Evolutionary conservation across 2,888 invertebrate species (phyloP).

Genomic region (Dolomedes plantarius): DNA sequence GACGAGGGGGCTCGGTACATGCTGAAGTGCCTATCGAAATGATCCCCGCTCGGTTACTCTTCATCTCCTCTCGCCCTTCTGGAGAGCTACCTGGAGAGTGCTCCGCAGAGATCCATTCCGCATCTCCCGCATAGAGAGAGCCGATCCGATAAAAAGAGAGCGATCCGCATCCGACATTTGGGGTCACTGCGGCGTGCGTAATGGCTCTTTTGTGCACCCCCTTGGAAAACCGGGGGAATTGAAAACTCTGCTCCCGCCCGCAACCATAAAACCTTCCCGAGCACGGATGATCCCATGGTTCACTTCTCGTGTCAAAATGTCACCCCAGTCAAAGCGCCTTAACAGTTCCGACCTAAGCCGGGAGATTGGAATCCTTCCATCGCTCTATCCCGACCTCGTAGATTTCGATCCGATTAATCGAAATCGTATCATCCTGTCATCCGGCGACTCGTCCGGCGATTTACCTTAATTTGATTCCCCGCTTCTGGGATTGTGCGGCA

Average conservation of each 20-base stretch:
- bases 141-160: slow-evolving; percentile 52
- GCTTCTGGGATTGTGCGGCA: background rate
- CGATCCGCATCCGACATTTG: slow-evolving; percentile 51
- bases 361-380: slow-evolving; percentile 50
- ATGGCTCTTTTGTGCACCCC: slow-evolving; percentile 55
- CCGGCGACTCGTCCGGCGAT: slow-evolving; percentile 53
- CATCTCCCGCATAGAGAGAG: background rate
- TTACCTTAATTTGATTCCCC: slow-evolving; percentile 69
- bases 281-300: slow-evolving; percentile 62
- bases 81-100: background rate
- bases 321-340: slow-evolving; percentile 69
- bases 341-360: slow-evolving; percentile 55
- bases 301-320: slow-evolving; percentile 71
- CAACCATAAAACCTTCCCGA: slow-evolving; percentile 36
- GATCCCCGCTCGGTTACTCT: too few relatives aligned
- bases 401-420: slow-evolving; percentile 71
- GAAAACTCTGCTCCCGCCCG: slow-evolving; percentile 19
- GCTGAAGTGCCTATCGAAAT: too few relatives aligned
- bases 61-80: background rate
- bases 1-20: too few relatives aligned
- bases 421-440: slow-evolving; percentile 70
- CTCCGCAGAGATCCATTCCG: background rate
- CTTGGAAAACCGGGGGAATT: slow-evolving; percentile 1
- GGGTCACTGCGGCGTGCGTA: slow-evolving; percentile 64
- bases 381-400: slow-evolving; percentile 27